phyloP scores from a whole-genome alignment of 2,113 vertebrate genomes.

The Callopanchax toddi region DNA sequence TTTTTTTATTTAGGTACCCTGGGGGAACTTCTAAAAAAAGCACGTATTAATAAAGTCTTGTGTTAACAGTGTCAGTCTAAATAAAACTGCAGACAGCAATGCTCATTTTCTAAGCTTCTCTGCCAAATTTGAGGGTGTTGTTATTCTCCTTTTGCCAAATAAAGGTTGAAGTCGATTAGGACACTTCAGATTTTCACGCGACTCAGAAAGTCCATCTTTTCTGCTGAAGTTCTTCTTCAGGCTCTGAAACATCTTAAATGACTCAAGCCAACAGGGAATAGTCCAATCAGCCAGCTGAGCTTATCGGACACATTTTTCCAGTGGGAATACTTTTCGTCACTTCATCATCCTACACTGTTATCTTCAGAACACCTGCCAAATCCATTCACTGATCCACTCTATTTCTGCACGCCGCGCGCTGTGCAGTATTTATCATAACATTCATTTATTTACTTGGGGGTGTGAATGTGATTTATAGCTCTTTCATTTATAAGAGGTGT shows the following conservation, averaged over 20 bases:
- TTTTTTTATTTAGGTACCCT: constrained; percentile 1
- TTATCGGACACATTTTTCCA: constrained; percentile 40
- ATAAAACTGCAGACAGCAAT: constrained; percentile 16
- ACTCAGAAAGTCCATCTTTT: constrained; percentile 22
- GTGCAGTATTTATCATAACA: constrained; percentile 4
- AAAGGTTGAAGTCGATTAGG: constrained; percentile 44
- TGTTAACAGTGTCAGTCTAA: constrained; percentile 19
- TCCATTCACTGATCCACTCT: constrained; percentile 30
- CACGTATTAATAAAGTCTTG: constrained; percentile 13
- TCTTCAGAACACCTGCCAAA: constrained; percentile 35
- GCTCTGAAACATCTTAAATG: constrained; percentile 16
- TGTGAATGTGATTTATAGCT: constrained; percentile 27
- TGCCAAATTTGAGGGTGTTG: constrained; percentile 35
- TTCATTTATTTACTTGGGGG: constrained; percentile 29
- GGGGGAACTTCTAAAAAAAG: constrained; percentile 25
- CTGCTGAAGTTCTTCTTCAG: constrained; percentile 26
- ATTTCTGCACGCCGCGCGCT: constrained; percentile 17
- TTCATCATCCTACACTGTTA: constrained; percentile 42
- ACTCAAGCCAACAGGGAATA: constrained; percentile 37
- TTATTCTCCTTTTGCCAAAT: constrained; percentile 47
- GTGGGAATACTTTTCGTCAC: constrained; percentile 40
- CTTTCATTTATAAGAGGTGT: not conserved
- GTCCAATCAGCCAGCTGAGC: constrained; percentile 44
- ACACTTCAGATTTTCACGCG: constrained; percentile 21
- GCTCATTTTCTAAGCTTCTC: constrained; percentile 10